These are phyloP conservation scores for Trematomus loennbergii DNA, from an alignment of 2,113 vertebrate genomes.

Conservation along the genomic window DNA sequence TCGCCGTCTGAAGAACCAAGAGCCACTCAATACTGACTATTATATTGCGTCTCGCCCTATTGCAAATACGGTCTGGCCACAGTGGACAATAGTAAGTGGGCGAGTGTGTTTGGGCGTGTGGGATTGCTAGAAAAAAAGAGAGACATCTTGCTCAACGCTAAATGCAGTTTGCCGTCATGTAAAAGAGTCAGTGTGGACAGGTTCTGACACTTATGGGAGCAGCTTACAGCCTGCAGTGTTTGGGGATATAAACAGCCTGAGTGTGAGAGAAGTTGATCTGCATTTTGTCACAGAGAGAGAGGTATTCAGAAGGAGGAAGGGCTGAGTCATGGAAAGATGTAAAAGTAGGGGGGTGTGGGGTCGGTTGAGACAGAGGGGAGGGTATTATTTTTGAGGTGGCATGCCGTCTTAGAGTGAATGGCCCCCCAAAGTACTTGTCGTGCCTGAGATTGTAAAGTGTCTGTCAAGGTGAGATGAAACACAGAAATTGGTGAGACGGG, in stretches of 20 bases:
- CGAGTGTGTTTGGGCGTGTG: slow-evolving; percentile 58
- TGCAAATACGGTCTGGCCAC: slow-evolving; percentile 59
- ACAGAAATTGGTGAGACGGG: slow-evolving; percentile 44
- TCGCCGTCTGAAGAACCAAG: slow-evolving; percentile 63
- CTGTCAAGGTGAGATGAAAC: slow-evolving; percentile 73
- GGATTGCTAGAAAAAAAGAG: slow-evolving; percentile 43
- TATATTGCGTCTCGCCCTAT: slow-evolving; percentile 58
- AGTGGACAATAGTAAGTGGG: slow-evolving; percentile 75
- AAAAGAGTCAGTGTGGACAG: slow-evolving; percentile 73
- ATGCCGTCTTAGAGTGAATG: slow-evolving; percentile 49
- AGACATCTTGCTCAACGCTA: slow-evolving; percentile 55
- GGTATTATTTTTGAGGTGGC: slow-evolving; percentile 72
- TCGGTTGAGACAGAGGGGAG: slow-evolving; percentile 57
- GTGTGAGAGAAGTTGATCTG: slow-evolving; percentile 75
- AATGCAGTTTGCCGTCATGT: slow-evolving; percentile 63
- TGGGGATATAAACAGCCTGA: slow-evolving; percentile 76
- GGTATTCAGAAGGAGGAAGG: slow-evolving; percentile 68
- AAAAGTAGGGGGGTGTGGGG: slow-evolving; percentile 25
- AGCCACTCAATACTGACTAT: slow-evolving; percentile 80
- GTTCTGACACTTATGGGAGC: slow-evolving; percentile 74
- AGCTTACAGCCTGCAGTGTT: slow-evolving; percentile 72
- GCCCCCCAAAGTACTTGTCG: slow-evolving; percentile 64
- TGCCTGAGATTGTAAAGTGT: slow-evolving; percentile 73
- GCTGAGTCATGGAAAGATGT: slow-evolving; percentile 79
- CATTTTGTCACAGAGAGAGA: slow-evolving; percentile 74